Conservation (phyloP, 2,888 invertebrate species). For the Dilophus febrilis region DNA sequence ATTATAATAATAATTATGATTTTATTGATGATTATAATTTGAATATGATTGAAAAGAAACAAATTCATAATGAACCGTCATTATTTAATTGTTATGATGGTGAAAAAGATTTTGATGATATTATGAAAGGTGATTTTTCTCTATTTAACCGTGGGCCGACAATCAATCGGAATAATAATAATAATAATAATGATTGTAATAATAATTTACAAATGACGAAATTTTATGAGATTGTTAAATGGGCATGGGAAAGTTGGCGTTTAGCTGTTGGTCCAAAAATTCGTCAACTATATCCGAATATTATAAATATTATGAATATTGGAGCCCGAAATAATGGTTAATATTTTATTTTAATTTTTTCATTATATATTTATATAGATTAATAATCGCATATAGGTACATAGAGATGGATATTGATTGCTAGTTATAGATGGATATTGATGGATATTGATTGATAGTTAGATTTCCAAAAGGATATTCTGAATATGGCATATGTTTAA, state of each 20-base stretch:
- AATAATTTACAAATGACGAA: too few relatives aligned
- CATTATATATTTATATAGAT: too few relatives aligned
- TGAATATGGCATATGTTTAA: too few relatives aligned
- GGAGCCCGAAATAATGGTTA: conserved; percentile 47
- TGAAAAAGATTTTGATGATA: conserved; percentile 41
- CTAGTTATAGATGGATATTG: too few relatives aligned
- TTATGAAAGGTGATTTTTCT: conserved; percentile 33
- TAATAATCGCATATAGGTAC: too few relatives aligned
- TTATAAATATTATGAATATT: conserved; percentile 40
- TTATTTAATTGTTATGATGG: conserved; percentile 37
- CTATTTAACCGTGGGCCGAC: conserved; percentile 10
- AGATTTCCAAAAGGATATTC: too few relatives aligned
- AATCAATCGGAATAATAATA: too few relatives aligned
- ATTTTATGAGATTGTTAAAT: conserved; percentile 33
- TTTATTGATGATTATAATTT: conserved; percentile 9
- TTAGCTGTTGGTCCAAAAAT: conserved; percentile 40
- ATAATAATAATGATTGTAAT: conserved; percentile 14
- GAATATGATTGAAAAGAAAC: conserved; percentile 2
- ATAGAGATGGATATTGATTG: too few relatives aligned
- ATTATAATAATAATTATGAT: conserved; percentile 2
- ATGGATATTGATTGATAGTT: too few relatives aligned
- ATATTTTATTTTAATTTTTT: too few relatives aligned
- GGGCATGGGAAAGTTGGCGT: conserved; percentile 53
- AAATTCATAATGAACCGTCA: too few relatives aligned
- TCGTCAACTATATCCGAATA: conserved; percentile 33